Evolutionary conservation across 2,113 vertebrate species (phyloP).

Genomic region (Cololabis saira): DNA sequence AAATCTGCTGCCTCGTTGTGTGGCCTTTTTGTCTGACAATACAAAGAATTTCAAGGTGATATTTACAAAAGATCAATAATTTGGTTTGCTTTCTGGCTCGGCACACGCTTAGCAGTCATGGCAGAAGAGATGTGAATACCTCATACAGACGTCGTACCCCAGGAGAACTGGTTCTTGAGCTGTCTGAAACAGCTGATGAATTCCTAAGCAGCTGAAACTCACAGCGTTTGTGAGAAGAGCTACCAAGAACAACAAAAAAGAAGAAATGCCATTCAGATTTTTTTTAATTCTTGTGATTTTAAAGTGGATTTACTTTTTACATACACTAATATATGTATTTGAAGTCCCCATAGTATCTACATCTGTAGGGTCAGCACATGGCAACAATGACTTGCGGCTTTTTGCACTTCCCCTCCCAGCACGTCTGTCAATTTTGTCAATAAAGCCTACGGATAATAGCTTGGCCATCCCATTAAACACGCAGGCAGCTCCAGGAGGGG

Average conservation of each 20-base stretch:
- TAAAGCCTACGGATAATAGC: constrained; percentile 76
- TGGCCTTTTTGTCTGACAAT: constrained; percentile 5
- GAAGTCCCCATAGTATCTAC: constrained; percentile 43
- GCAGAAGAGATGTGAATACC: background rate
- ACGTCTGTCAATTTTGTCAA: constrained; percentile 74
- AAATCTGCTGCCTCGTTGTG: constrained; percentile 1
- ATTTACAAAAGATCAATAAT: constrained; percentile 26
- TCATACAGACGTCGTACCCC: background rate
- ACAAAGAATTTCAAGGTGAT: constrained; percentile 28
- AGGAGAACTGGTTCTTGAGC: constrained; percentile 1
- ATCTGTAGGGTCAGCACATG: constrained; percentile 52
- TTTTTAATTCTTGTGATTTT: background rate
- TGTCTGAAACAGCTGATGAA: too few species aligned
- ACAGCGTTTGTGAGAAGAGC: background rate
- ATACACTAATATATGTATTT: background rate
- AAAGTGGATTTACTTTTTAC: too few species aligned
- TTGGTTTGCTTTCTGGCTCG: constrained; percentile 13
- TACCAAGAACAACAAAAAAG: background rate
- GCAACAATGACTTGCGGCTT: constrained; percentile 58
- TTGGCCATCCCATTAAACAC: constrained; percentile 74
- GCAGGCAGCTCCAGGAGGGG: constrained; percentile 67
- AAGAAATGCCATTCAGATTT: too few species aligned
- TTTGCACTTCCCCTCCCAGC: constrained; percentile 73
- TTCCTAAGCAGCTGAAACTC: background rate
- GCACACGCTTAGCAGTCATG: background rate